Base-by-base conservation (phyloP, 2,888 invertebrate genomes). In the Hyposoter dolosus region DNA sequence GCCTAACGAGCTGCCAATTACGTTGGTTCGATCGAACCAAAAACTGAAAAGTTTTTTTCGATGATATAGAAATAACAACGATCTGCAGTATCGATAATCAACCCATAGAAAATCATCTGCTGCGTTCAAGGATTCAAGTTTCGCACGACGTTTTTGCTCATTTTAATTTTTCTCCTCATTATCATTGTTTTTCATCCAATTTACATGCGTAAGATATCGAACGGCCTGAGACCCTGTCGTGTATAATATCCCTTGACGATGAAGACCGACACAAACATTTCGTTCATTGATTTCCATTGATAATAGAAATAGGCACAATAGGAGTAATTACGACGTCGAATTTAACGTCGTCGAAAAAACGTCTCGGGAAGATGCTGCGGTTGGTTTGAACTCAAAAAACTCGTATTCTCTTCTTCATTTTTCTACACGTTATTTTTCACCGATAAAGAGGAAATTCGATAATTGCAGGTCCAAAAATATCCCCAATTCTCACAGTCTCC, bases 291-390 rank as follows among this genome's bases (percentile, higher is more conserved):
- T 28, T 60, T 60, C 88, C 90, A 89, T 86, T 89, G 87, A 89
- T 87, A 85, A 90, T 90, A 90, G 90, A 91, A 91, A 89, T 92
- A 93, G 91, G 92, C 93, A 93, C 91, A 90, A 91, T 91, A 91
- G 91, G 91, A 91, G 89, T 90, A 90, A 89, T 90, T 69, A 87
- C 89, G 90, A 90, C 35, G 32, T n/a, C 72, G 85, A 87, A 89
- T 82, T 17, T 60, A 82, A 76, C 84, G 84, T 82, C 82, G 78
- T 79, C 78, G 35, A 80, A 81, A 40, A 56, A 83, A 77, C 75
- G 82, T 76, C 47, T 82, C 45, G 83, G 88, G 86, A 89, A 87
- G 82, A 83, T 79, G 74, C 82, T 87, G 85, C 74, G 77, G 77
- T 78, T 76, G 65, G 66, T 45, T 56, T 10, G 10, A 69, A 66